These are phyloP conservation scores for Myotis myotis DNA, from an alignment of 2,797 vertebrate species.

Conservation along the genomic window DNA sequence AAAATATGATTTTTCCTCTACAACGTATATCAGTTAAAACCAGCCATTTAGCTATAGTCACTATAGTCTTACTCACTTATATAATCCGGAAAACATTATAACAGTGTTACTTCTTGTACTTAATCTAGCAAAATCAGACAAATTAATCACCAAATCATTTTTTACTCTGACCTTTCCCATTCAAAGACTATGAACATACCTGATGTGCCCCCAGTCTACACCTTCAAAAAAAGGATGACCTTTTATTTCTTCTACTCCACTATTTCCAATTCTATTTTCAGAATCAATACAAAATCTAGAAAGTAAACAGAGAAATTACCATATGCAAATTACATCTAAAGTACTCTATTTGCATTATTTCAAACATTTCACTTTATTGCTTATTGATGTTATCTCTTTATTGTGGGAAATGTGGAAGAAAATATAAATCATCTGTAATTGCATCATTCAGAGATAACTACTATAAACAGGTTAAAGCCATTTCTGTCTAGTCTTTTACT, in stretches of 20 bases:
- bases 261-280: constrained; percentile 95
- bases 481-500: constrained; percentile 12
- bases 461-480: background rate
- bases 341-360: background rate
- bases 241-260: constrained; percentile 96
- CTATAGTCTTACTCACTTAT: background rate
- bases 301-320: constrained; percentile 37
- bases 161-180: background rate
- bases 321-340: background rate
- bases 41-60: background rate
- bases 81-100: background rate
- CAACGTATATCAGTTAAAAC: background rate
- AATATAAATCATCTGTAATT: background rate
- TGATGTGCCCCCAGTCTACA: constrained; percentile 99
- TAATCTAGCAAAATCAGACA: background rate
- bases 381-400: constrained; percentile 14
- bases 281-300: constrained; percentile 95
- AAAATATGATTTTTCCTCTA: background rate
- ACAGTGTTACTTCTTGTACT: background rate
- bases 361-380: background rate
- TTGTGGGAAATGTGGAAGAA: background rate
- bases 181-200: constrained; percentile 83
- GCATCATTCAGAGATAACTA: background rate
- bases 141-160: background rate
- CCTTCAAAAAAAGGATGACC: constrained; percentile 95